A percentile compares a stretch with the other conserved stretches of the same genome.
These are phyloP conservation scores for Oryctes rhinoceros DNA, from an alignment of 1,140 invertebrate species.

Conservation along the genomic window DNA sequence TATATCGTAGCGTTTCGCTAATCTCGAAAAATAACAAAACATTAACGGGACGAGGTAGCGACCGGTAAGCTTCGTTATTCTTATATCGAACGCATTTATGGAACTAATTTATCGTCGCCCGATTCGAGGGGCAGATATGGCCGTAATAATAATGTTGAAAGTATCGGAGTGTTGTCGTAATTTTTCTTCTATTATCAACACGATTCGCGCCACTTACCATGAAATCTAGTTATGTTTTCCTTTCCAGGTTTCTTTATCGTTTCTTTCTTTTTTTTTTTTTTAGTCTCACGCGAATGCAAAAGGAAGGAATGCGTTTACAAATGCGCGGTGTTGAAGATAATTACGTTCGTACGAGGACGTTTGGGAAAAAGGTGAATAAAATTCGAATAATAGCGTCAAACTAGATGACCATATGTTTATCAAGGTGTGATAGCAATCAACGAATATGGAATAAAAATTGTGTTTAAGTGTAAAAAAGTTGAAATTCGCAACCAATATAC, in stretches of 20 bases:
- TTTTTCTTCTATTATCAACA: constrained; percentile 29
- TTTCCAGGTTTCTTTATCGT: not conserved
- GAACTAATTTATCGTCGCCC: constrained; percentile 18
- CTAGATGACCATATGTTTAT: no score
- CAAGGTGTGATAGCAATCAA: no score
- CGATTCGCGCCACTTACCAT: constrained; percentile 1
- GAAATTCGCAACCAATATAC: no score
- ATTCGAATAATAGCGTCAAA: no score
- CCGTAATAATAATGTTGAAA: constrained; percentile 33
- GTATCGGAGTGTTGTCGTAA: constrained; percentile 31
- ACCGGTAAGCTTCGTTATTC: constrained; percentile 10
- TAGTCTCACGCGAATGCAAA: not conserved
- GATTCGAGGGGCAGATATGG: constrained; percentile 26
- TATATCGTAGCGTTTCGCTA: constrained; percentile 9
- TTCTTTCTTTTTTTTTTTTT: no score
- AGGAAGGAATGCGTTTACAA: not conserved
- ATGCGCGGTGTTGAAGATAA: not conserved
- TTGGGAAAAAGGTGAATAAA: no score
- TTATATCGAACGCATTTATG: constrained; percentile 26
- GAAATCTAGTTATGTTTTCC: constrained; percentile 21
- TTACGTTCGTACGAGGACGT: no score
- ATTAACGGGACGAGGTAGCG: not conserved
- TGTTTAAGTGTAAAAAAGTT: no score
- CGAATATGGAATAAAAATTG: no score
- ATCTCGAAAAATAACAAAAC: constrained; percentile 33